Evolutionary conservation across 1,140 invertebrate genomes (phyloP), one percentile per base, ranked within the genome.

Genomic region (Diorhabda sublineata): DNA sequence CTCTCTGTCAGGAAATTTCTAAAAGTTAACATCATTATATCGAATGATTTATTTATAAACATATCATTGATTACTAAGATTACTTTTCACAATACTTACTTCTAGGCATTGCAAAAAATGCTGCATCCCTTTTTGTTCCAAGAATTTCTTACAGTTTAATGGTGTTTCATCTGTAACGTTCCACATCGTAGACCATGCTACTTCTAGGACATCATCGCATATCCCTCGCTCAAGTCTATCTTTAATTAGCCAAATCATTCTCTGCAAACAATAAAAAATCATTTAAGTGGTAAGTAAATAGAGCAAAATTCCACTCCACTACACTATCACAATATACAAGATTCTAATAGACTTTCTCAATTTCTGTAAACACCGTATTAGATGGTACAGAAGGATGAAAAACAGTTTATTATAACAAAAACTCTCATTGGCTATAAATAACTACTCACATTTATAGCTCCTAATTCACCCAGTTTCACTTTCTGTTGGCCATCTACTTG

Each of bases 161-260:
- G 95, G 91, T 52, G 95, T 97, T 85, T 98, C 96, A 83, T 98
- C 96, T 60, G 97, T 99, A 60, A 98, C 95, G 84, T 99, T 98
- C 93, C 92, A 95, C 91, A 99, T 92, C 3, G 95, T 96, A 69
- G 95, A 98, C 97, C 97, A 99, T 4, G 96, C 94, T 9, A 97
- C 94, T 84, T 98, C 96, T 82, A 99, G 87, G 2, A 98, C 93
- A 82, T 98, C 96, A 81, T 98, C 97, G 81, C 95, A 98, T 26
- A 91, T 81, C 56, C 86, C 83, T 57, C 87, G 84, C 8, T 87
- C 84, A 45, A 96, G 82, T 59, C 93, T 86, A 74, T 92, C 89
- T 67, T 89, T 85, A 61, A 97, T 95, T 65, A 97, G 83, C 68
- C 87, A 85, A 56, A 97, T 81, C 94, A 98, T 96, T 82, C 89